These are phyloP conservation scores for Aramus guarauna DNA, from an alignment of 2,113 vertebrate species.

Conservation along the genomic window DNA sequence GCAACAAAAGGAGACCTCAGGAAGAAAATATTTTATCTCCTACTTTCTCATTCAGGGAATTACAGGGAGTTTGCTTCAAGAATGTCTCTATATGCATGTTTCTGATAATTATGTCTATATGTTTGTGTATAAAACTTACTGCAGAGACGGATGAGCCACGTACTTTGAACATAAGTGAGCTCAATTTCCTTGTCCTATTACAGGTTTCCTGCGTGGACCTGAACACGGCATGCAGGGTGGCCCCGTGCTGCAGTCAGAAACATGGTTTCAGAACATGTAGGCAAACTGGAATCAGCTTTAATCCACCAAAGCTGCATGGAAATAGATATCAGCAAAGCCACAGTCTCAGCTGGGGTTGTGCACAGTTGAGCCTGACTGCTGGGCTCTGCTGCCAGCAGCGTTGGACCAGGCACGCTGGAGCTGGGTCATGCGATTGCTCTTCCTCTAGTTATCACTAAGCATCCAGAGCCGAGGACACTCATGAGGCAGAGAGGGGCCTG, in stretches of 20 bases:
- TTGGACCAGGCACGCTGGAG: background rate
- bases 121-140: background rate
- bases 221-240: fast-evolving
- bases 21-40: background rate
- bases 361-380: background rate
- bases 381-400: background rate
- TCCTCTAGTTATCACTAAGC: background rate
- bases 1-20: background rate
- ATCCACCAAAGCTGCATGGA: background rate
- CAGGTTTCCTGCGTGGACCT: background rate
- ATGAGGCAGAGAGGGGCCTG: background rate
- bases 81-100: background rate
- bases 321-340: background rate
- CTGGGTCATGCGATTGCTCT: background rate
- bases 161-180: background rate
- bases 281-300: background rate
- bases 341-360: background rate
- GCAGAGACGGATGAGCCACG: fast-evolving
- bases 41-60: background rate
- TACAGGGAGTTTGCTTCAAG: background rate
- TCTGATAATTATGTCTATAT: background rate
- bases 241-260: background rate
- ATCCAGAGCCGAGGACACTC: background rate
- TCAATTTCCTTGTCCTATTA: background rate
- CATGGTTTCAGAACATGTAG: background rate